Conservation (phyloP, 2,113 vertebrate genomes). For the Gnathonemus echidnorhynchus region DNA sequence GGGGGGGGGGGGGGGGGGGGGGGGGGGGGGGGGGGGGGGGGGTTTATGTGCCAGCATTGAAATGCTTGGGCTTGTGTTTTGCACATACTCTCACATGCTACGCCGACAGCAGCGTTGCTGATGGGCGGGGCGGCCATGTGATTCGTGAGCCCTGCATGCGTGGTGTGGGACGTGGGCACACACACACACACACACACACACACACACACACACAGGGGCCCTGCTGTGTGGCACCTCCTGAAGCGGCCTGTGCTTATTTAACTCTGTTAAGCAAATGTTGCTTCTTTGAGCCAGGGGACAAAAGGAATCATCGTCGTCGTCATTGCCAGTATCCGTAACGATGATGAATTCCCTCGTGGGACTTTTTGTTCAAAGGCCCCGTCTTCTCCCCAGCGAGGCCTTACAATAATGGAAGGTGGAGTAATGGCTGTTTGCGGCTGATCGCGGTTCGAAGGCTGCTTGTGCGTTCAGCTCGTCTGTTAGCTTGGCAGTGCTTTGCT, state of each 20-base stretch:
- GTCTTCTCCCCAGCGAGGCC: neutral
- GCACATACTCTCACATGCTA: constrained; percentile 21
- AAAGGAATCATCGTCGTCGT: neutral
- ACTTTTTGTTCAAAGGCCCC: neutral
- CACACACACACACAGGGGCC: neutral
- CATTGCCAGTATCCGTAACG: neutral
- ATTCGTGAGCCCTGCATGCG: neutral
- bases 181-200: neutral
- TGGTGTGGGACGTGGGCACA: neutral
- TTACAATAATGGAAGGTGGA: neutral
- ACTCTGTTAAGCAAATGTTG: neutral
- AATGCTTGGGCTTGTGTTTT: constrained; percentile 5
- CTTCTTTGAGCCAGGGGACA: neutral
- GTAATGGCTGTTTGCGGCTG: neutral
- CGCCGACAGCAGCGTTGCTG: neutral
- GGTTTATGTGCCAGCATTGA: constrained; percentile 29
- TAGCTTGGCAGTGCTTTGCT: neutral
- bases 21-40: constrained; percentile 51
- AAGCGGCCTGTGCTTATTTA: neutral
- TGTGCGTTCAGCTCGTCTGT: neutral
- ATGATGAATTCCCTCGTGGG: neutral
- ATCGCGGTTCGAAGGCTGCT: neutral
- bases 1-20: constrained; percentile 52
- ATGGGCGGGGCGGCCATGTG: neutral
- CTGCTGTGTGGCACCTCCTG: neutral